Evolutionary conservation across 2,113 vertebrate species (phyloP).

Genomic region (Motacilla alba): DNA sequence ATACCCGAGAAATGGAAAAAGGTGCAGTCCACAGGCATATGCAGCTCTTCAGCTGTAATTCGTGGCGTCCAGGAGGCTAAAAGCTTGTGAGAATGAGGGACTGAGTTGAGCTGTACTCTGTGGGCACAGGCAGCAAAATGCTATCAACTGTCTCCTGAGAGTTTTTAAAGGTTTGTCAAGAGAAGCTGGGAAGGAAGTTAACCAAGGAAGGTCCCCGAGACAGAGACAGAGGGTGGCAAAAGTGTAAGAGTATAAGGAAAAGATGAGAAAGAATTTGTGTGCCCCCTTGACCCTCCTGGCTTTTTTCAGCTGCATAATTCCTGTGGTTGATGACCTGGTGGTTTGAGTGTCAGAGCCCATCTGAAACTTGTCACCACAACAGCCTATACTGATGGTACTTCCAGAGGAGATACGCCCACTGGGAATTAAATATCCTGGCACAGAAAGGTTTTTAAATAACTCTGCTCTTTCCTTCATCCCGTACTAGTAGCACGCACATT

Average conservation of each 20-base stretch:
- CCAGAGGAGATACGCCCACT: background rate
- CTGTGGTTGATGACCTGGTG: background rate
- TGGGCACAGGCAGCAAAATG: background rate
- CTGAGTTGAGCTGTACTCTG: accelerated
- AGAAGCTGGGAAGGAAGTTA: background rate
- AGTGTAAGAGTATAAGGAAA: background rate
- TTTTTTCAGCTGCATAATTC: background rate
- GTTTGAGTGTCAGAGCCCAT: background rate
- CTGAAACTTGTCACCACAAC: background rate
- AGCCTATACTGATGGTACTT: background rate
- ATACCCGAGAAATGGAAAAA: background rate
- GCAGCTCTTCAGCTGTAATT: background rate
- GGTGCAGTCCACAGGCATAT: background rate
- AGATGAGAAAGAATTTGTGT: background rate
- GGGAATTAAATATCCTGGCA: background rate
- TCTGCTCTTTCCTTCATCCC: background rate
- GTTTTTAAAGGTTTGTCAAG: background rate
- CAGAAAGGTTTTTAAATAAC: background rate
- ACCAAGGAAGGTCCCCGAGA: background rate
- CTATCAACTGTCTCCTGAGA: background rate
- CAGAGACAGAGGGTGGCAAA: background rate
- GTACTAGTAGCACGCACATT: background rate
- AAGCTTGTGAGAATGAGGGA: background rate
- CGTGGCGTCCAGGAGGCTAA: background rate
- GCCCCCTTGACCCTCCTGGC: background rate